Conservation (phyloP, 2,113 vertebrate species). For the Caloenas nicobarica region DNA sequence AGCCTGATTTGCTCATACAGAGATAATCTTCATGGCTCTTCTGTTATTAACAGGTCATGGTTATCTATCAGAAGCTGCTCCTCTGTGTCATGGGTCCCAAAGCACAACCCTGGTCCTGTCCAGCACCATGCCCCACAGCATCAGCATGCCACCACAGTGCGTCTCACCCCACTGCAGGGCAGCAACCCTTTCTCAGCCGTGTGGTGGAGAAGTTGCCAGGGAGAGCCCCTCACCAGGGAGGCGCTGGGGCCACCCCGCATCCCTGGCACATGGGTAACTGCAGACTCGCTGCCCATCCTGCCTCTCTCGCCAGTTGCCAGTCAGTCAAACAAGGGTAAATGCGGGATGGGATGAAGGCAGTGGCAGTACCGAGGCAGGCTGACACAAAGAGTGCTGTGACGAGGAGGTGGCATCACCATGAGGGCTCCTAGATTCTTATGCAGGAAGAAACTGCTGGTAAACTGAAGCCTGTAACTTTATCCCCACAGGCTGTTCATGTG, state of each 20-base stretch:
- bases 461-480: not conserved
- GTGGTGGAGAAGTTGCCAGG: not conserved
- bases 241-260: fast-evolving
- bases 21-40: fast-evolving
- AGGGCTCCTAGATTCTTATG: not conserved
- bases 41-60: fast-evolving
- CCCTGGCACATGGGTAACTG: fast-evolving
- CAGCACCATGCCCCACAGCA: no score
- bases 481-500: not conserved
- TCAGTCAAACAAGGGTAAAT: not conserved
- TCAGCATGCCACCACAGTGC: not conserved
- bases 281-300: not conserved
- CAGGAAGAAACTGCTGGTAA: not conserved
- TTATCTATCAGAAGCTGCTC: not conserved
- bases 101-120: not conserved
- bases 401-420: not conserved
- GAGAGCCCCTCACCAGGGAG: not conserved
- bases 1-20: fast-evolving
- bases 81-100: not conserved
- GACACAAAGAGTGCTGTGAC: fast-evolving
- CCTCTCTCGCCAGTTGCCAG: not conserved
- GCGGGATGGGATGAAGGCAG: not conserved
- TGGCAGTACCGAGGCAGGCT: not conserved
- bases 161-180: not conserved
- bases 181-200: not conserved